Conservation (phyloP, 2,797 vertebrate species). For the Sebastes ruberrimus region DNA sequence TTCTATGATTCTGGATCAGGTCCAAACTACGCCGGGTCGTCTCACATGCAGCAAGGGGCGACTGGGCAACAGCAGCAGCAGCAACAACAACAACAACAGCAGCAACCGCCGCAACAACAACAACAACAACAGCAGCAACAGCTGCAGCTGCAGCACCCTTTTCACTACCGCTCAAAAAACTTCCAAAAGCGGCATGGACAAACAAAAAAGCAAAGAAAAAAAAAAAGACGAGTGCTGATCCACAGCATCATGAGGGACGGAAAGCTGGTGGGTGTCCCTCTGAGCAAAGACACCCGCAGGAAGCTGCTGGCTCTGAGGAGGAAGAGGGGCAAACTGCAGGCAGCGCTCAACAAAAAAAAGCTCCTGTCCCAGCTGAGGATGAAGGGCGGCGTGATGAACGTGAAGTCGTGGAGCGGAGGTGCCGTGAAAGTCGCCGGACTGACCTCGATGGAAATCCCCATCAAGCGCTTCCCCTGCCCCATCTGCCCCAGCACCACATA, state of each 20-base stretch:
- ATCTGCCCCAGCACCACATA: constrained; percentile 82
- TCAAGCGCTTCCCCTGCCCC: constrained; percentile 83
- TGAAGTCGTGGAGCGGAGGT: constrained; percentile 77
- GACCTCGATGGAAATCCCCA: constrained; percentile 74
- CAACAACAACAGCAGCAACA: neutral
- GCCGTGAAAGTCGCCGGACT: constrained; percentile 74
- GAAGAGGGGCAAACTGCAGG: constrained; percentile 73
- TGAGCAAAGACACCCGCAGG: constrained; percentile 76
- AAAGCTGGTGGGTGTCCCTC: constrained; percentile 77
- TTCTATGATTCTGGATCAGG: constrained; percentile 79
- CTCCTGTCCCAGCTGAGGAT: constrained; percentile 77
- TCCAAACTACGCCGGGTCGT: constrained; percentile 53
- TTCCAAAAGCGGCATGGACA: constrained; percentile 69
- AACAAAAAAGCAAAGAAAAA: constrained; percentile 70
- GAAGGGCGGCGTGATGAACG: constrained; percentile 59
- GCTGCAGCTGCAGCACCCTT: constrained; percentile 65
- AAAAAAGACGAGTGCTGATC: constrained; percentile 79
- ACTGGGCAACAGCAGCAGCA: constrained; percentile 26
- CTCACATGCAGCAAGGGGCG: constrained; percentile 64
- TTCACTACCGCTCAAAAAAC: constrained; percentile 79
- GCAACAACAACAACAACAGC: constrained; percentile 33
- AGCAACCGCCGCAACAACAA: neutral
- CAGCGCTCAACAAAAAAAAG: constrained; percentile 78
- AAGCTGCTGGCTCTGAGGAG: constrained; percentile 71
- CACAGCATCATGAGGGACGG: constrained; percentile 79